Conservation (phyloP, 2,888 invertebrate species). For the Galerucella calmariensis region DNA sequence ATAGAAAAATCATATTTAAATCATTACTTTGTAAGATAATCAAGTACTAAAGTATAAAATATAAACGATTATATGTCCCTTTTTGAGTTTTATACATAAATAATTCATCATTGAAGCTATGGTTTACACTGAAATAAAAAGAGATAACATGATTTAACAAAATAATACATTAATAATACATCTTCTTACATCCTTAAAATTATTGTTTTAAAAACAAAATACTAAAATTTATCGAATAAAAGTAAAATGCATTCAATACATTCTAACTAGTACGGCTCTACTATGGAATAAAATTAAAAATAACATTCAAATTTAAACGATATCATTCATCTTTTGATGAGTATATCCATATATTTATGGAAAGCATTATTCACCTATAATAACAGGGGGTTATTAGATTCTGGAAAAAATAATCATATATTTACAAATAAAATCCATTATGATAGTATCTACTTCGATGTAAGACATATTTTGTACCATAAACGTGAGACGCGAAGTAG, state of each 20-base stretch:
- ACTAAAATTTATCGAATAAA: neutral
- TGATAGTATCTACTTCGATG: conserved; percentile 28
- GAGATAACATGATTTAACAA: conserved; percentile 1
- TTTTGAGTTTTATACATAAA: neutral
- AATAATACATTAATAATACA: neutral
- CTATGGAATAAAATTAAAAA: conserved; percentile 1
- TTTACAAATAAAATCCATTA: conserved; percentile 18
- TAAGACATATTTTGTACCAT: conserved; percentile 39
- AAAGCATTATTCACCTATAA: neutral
- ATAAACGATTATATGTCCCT: too few species aligned
- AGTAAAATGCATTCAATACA: neutral
- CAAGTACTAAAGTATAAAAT: neutral
- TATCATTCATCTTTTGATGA: neutral
- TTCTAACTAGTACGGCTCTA: neutral
- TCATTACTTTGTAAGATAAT: neutral
- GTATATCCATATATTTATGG: neutral
- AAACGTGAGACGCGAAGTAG: conserved; percentile 17
- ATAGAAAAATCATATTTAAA: too few species aligned
- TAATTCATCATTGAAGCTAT: neutral
- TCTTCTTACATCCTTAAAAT: neutral
- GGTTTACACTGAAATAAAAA: neutral
- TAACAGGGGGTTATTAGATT: neutral
- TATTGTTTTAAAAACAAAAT: conserved; percentile 2
- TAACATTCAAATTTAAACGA: neutral
- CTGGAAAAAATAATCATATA: conserved; percentile 10